Conservation (phyloP, 2,888 invertebrate species). For the Nudaria mundana region DNA sequence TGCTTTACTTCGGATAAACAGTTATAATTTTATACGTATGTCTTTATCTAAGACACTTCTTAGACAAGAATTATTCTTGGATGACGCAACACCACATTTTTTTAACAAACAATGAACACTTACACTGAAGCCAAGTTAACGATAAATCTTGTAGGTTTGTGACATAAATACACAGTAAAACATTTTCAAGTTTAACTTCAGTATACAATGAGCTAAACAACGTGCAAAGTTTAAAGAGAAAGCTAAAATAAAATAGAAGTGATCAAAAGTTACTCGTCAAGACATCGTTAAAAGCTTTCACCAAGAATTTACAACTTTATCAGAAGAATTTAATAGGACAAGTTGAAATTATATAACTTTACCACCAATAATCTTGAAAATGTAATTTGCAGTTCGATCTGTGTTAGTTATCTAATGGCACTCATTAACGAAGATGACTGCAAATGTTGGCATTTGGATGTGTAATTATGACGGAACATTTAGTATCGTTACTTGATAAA, state of each 20-base stretch:
- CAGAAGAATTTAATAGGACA: slow-evolving; percentile 32
- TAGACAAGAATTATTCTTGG: too few relatives aligned
- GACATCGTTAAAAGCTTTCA: slow-evolving; percentile 33
- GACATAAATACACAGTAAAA: slow-evolving; percentile 19
- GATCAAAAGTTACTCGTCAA: slow-evolving; percentile 26
- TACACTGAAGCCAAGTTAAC: slow-evolving; percentile 15
- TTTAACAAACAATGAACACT: too few relatives aligned
- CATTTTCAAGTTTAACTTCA: slow-evolving; percentile 19
- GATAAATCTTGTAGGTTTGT: slow-evolving; percentile 12
- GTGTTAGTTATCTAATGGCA: slow-evolving; percentile 14
- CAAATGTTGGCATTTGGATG: slow-evolving; percentile 12
- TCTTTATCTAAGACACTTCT: too few relatives aligned
- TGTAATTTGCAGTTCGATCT: slow-evolving; percentile 22
- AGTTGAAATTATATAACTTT: slow-evolving; percentile 20
- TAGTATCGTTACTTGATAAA: not conserved
- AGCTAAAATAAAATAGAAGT: slow-evolving; percentile 28
- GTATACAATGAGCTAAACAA: slow-evolving; percentile 25
- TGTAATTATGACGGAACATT: slow-evolving; percentile 3
- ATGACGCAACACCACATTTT: too few relatives aligned
- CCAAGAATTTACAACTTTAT: slow-evolving; percentile 30
- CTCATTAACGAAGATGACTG: slow-evolving; percentile 11
- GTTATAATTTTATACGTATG: too few relatives aligned
- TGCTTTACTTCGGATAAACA: too few relatives aligned
- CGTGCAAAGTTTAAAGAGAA: slow-evolving; percentile 28
- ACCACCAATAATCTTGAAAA: slow-evolving; percentile 27